phyloP scores from a whole-genome alignment of 2,888 invertebrate genomes.

The Lochmaea capreae region DNA sequence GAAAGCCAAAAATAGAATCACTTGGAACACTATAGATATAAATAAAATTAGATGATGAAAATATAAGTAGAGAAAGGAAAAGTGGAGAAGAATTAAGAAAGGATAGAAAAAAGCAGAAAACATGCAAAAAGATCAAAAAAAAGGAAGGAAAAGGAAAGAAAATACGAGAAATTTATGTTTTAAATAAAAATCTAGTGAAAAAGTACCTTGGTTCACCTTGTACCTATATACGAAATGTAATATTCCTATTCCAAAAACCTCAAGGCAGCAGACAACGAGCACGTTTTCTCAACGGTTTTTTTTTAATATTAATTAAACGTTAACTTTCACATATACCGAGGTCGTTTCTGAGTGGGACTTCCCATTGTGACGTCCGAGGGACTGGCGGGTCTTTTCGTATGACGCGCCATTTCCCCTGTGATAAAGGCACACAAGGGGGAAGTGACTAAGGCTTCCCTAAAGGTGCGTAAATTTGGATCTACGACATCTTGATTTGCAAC shows the following conservation, averaged over 20 bases:
- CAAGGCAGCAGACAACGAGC: slow-evolving; percentile 22
- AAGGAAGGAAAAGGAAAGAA: too few relatives aligned
- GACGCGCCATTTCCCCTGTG: slow-evolving; percentile 78
- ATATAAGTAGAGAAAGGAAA: too few relatives aligned
- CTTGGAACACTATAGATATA: too few relatives aligned
- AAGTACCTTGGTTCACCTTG: too few relatives aligned
- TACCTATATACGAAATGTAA: too few relatives aligned
- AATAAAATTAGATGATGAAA: too few relatives aligned
- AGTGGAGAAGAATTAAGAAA: too few relatives aligned
- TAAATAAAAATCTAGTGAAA: too few relatives aligned
- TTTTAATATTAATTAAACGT: neutral
- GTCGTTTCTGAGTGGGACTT: slow-evolving; percentile 81
- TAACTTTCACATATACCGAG: slow-evolving; percentile 74
- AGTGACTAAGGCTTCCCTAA: slow-evolving; percentile 79
- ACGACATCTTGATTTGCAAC: slow-evolving; percentile 54
- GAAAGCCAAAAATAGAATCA: too few relatives aligned
- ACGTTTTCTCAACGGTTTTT: slow-evolving; percentile 8
- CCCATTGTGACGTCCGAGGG: slow-evolving; percentile 81
- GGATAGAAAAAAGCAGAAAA: too few relatives aligned
- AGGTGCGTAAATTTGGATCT: slow-evolving; percentile 77
- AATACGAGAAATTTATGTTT: too few relatives aligned
- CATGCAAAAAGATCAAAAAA: too few relatives aligned
- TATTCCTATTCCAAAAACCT: neutral
- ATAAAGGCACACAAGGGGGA: slow-evolving; percentile 76
- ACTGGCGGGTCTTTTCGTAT: slow-evolving; percentile 77